Conservation (phyloP, 2,797 vertebrate genomes). For the Cossypha polioptera region DNA sequence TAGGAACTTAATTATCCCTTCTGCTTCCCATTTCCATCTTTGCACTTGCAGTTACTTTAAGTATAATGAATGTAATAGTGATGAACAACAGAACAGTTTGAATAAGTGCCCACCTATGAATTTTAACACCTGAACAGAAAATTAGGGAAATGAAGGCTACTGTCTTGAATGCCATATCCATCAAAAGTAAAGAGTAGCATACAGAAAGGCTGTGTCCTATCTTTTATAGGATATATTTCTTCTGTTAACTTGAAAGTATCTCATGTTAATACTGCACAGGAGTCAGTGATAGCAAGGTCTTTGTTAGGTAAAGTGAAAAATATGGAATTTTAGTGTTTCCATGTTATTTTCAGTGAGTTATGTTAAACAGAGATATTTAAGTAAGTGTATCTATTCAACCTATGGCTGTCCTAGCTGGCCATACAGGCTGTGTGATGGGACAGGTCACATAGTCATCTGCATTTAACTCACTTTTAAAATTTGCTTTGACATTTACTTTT, state of each 20-base stretch:
- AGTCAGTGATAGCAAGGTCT: neutral
- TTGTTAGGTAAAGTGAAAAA: neutral
- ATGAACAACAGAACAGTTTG: neutral
- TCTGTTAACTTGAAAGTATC: neutral
- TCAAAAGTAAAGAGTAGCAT: neutral
- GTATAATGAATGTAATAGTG: neutral
- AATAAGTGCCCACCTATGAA: neutral
- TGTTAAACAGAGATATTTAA: neutral
- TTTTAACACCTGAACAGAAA: neutral
- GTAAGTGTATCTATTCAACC: neutral
- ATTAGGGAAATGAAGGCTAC: neutral
- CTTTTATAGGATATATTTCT: neutral
- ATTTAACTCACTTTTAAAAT: slow-evolving; percentile 24
- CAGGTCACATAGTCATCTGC: neutral
- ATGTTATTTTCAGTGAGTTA: neutral
- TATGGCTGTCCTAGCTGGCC: neutral
- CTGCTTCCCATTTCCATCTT: neutral
- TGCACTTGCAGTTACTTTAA: neutral
- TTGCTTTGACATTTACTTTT: slow-evolving; percentile 55
- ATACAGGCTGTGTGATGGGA: neutral
- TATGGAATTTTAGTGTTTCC: neutral
- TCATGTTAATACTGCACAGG: neutral
- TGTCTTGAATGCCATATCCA: neutral
- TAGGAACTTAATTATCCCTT: neutral
- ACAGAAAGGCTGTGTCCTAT: neutral